Evolutionary conservation across 1,140 invertebrate species (phyloP).

Genomic region (Cotesia typhae): DNA sequence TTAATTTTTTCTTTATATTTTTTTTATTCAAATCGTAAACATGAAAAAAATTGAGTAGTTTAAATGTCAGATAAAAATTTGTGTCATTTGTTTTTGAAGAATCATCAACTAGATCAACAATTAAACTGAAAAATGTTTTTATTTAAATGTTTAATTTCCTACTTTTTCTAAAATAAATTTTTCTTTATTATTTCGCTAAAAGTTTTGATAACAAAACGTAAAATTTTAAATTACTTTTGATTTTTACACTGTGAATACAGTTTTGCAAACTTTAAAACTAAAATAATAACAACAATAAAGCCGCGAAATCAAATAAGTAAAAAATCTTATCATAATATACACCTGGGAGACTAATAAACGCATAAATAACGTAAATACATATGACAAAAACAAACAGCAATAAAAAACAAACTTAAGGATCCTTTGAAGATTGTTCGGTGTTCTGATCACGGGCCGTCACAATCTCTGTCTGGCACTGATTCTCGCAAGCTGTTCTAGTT

Average conservation of each 20-base stretch:
- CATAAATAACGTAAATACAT: background rate
- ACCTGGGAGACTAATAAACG: background rate
- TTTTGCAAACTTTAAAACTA: background rate
- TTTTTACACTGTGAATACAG: background rate
- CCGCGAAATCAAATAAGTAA: slow-evolving; percentile 33
- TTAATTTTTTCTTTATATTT: slow-evolving; percentile 6
- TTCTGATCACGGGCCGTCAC: background rate
- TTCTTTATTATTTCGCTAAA: too few relatives aligned
- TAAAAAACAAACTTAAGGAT: too few relatives aligned
- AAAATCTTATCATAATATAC: background rate
- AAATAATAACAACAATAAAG: background rate
- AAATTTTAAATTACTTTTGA: background rate
- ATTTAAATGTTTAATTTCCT: too few relatives aligned
- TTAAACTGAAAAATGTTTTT: too few relatives aligned
- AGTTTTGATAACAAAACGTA: too few relatives aligned
- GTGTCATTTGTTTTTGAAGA: background rate
- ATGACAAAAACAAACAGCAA: background rate
- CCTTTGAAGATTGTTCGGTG: background rate
- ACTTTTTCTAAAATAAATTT: too few relatives aligned
- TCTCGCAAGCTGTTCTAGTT: background rate
- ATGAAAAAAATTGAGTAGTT: too few relatives aligned
- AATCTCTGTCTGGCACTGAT: slow-evolving; percentile 40
- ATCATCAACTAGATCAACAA: background rate
- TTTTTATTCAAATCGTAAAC: too few relatives aligned
- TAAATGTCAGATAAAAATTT: too few relatives aligned